Base-by-base conservation (phyloP, 2,888 invertebrate species). In the Agrotis puta region DNA sequence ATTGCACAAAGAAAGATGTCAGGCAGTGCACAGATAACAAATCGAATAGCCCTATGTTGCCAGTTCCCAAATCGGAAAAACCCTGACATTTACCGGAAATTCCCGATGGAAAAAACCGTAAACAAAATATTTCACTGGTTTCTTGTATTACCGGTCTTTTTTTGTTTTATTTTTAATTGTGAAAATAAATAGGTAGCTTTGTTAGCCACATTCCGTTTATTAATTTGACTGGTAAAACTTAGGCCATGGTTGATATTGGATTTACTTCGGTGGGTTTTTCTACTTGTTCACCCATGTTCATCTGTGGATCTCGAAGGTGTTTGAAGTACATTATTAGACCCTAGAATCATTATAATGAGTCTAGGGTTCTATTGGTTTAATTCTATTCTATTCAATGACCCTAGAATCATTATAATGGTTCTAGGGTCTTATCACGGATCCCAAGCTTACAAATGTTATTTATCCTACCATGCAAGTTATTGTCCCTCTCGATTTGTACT, bases 1-100 rank as follows among this genome's bases (percentile, higher is more conserved):
- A 92, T 91, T 89, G 91, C 91, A 94, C 93, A 93, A 94, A 92
- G 92, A 94, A 94, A 93, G 92, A 93, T 92, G 92, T 93, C 93
- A 93, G 92, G 85, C 85, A 81, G 70, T 57, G 80, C 89, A 90
- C 89, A 90, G 88, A 90, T 88, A 74, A 88, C 75, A 86, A 85
- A 86, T 72, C 45, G 59, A 74, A 74, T 58, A 13, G 9, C 66
- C 63, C 81, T 56, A 66, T 79, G 79, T 85, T 85, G 77, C 83
- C 78, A 77, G 48, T 64, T 7, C 48, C 7, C 16, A 59, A 70
- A 57, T 39, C 14, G 18, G 27, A 62, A 71, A 70, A 70, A 67
- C 14, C n/a, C 39, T 61, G n/a, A 47, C 11, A 47, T 59, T 54
- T 70, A 73, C 62, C 59, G 64, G 6, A n/a, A 58, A 18, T 56